Conservation (phyloP, 2,888 invertebrate genomes). For the Acanthosepion esculentum region DNA sequence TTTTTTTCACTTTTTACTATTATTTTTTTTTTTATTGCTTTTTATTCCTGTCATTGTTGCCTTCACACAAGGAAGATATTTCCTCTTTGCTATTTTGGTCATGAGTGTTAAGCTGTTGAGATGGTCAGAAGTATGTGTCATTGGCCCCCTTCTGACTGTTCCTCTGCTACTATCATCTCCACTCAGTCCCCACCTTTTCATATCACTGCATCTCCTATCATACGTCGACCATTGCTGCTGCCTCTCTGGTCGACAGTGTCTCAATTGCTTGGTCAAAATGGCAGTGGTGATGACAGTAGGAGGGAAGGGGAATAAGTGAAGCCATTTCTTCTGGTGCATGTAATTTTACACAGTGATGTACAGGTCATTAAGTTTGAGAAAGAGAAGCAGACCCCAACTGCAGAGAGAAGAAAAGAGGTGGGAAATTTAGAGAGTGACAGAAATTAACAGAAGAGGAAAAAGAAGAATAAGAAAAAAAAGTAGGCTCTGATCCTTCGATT, state of each 20-base stretch:
- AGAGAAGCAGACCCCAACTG: not conserved
- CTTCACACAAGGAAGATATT: not conserved
- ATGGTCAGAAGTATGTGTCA: not conserved
- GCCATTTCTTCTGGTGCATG: constrained; percentile 5
- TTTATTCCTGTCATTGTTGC: not conserved
- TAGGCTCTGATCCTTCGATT: not conserved
- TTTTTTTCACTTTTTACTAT: not conserved
- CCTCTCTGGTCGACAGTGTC: not conserved
- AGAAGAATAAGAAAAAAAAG: not conserved
- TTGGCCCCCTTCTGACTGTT: not conserved
- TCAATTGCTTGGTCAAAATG: constrained; percentile 33
- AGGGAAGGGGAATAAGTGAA: not conserved
- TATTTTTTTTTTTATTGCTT: not conserved
- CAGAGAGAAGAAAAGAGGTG: not conserved
- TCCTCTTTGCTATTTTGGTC: not conserved
- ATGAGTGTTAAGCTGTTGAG: not conserved
- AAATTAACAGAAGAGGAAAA: not conserved
- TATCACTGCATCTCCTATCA: not conserved
- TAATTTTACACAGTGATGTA: not conserved
- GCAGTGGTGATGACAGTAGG: not conserved
- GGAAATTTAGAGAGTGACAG: too few species aligned
- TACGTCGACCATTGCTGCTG: not conserved
- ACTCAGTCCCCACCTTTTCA: not conserved
- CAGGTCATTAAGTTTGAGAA: constrained; percentile 2
- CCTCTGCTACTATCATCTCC: not conserved